Evolutionary conservation across 2,888 invertebrate genomes (phyloP), one percentile per base, ranked within the genome.

Genomic region (Chirona hameri): DNA sequence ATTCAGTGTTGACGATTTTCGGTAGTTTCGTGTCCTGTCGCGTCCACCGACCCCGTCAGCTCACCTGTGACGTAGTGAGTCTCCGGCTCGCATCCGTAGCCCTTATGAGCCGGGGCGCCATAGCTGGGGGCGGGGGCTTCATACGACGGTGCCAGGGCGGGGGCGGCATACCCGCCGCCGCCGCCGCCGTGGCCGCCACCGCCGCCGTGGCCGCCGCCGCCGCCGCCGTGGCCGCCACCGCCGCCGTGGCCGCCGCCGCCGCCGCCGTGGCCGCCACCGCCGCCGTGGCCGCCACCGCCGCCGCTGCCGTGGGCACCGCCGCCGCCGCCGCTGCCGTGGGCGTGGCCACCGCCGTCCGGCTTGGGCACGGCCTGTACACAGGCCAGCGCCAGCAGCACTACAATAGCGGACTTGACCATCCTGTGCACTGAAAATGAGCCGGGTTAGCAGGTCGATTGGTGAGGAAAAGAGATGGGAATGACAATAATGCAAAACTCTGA

Each of bases 381-480:
- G 48, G 80, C 52, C 83, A 81, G 82, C 82, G 69, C 81, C 83
- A 84, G 82, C 81, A 82, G 80, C 82, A 83, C 81, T 52, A 81
- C 48, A 55, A 72, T 69, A 46, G 79, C 82, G 69, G 81, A 81
- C 52, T 69, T 76, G 81, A 82, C 29, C 76, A 76, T 76, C 46
- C 76, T 76, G 76, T 18, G 31, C 5, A 0, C 18, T 4, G 4
- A 27, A 27, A 69, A 39, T 39, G 39, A 39, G 39, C 7, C 39
- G 4, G 2, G 39, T 5, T 39, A 39, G 39, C 39, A 5, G 39
- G 39, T 39, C n/a, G 39, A 39, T 39, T 39, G 39, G 39, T 39
- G 39, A 39, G 39, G 39, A 39, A 39, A 39, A 39, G 4, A 39
- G 4, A 39, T 39, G 39, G 7, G 7, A 7, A 39, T 39, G 39